phyloP scores from a whole-genome alignment of 2,888 invertebrate species.

The Megaustenia siamemsis region DNA sequence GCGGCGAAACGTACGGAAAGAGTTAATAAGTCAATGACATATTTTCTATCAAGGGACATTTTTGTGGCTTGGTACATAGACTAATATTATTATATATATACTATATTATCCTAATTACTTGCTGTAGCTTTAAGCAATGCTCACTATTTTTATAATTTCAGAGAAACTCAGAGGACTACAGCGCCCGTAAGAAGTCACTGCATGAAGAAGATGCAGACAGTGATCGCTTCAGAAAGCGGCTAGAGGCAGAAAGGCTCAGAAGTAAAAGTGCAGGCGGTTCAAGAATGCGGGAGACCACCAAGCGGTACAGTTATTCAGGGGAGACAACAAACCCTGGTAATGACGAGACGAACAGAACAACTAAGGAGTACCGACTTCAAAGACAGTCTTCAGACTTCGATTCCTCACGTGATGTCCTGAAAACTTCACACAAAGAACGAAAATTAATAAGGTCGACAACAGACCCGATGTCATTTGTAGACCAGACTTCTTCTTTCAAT shows the following conservation, averaged over 20 bases:
- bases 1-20: no score
- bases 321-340: neutral
- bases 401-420: slow-evolving; percentile 42
- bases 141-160: slow-evolving; percentile 1
- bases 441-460: slow-evolving; percentile 24
- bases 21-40: no score
- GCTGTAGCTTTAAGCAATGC: no score
- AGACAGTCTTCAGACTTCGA: slow-evolving; percentile 61
- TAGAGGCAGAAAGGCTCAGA: slow-evolving; percentile 17
- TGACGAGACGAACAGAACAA: slow-evolving; percentile 51
- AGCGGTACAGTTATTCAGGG: slow-evolving; percentile 30
- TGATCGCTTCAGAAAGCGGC: neutral
- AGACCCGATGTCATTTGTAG: neutral
- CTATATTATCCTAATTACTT: no score
- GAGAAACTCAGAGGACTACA: slow-evolving; percentile 34
- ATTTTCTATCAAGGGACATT: no score
- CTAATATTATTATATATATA: no score
- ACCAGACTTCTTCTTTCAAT: neutral
- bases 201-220: no score
- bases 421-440: slow-evolving; percentile 43
- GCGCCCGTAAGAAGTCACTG: neutral
- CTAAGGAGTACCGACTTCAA: slow-evolving; percentile 65
- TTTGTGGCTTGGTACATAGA: no score
- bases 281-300: slow-evolving; percentile 1
- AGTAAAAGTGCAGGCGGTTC: slow-evolving; percentile 11